Evolutionary conservation across 2,888 invertebrate species (phyloP).

Genomic region (Orthosia gracilis): DNA sequence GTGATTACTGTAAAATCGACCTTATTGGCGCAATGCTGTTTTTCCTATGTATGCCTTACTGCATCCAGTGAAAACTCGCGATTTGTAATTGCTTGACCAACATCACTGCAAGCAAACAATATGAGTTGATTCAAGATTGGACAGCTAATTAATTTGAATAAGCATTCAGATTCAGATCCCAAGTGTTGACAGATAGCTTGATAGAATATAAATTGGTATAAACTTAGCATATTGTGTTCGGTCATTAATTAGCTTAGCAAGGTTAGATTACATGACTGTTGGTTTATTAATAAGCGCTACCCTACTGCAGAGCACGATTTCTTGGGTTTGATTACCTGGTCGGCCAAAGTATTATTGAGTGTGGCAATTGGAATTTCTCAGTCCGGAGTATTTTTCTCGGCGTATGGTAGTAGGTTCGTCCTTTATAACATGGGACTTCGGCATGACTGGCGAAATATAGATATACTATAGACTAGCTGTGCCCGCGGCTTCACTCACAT

Average conservation of each 20-base stretch:
- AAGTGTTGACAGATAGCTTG: slow-evolving; percentile 29
- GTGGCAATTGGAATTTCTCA: too few relatives aligned
- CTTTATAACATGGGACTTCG: too few relatives aligned
- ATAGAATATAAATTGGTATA: slow-evolving; percentile 42
- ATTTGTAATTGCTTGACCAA: slow-evolving; percentile 1
- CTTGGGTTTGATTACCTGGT: too few relatives aligned
- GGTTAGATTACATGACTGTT: background rate
- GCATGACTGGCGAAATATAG: too few relatives aligned
- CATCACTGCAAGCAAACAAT: slow-evolving; percentile 11
- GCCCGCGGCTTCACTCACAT: background rate
- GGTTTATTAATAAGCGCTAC: background rate
- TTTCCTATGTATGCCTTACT: background rate
- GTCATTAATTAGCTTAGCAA: slow-evolving; percentile 1
- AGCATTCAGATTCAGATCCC: background rate
- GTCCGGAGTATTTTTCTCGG: too few relatives aligned
- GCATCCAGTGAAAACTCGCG: background rate
- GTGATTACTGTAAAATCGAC: background rate
- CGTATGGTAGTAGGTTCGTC: too few relatives aligned
- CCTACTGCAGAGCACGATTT: too few relatives aligned
- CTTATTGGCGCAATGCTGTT: too few relatives aligned
- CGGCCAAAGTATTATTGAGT: too few relatives aligned
- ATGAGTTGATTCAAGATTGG: slow-evolving; percentile 2
- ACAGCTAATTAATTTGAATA: slow-evolving; percentile 17
- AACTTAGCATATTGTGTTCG: slow-evolving; percentile 8
- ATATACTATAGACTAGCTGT: too few relatives aligned